Conservation (phyloP, 1,140 invertebrate species). For the Trichoplusia ni region DNA sequence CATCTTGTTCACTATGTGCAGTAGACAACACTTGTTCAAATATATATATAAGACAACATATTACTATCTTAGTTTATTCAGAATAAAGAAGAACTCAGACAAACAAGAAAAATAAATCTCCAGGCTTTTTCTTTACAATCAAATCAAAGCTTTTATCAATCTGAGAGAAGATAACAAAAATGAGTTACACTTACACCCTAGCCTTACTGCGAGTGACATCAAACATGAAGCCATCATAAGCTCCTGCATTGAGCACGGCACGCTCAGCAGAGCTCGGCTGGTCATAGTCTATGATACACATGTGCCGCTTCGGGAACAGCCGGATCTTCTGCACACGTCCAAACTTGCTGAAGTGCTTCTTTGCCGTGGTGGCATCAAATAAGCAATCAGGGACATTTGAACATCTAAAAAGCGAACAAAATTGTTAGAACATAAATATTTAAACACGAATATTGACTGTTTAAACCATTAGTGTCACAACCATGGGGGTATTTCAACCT, state of each 20-base stretch:
- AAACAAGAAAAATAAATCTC: no score
- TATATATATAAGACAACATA: no score
- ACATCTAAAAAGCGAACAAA: constrained; percentile 75
- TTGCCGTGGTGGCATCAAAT: constrained; percentile 83
- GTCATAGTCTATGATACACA: constrained; percentile 84
- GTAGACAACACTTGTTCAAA: no score
- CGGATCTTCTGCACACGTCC: constrained; percentile 84
- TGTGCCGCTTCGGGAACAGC: constrained; percentile 82
- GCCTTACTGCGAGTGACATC: constrained; percentile 80
- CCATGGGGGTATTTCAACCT: neutral
- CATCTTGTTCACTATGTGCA: no score
- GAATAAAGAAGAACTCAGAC: no score
- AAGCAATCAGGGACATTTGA: constrained; percentile 84
- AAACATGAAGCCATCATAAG: constrained; percentile 84
- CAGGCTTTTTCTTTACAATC: no score
- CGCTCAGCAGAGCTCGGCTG: constrained; percentile 80
- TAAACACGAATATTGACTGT: neutral
- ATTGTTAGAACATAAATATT: neutral
- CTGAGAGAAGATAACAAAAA: no score
- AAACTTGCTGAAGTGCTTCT: constrained; percentile 85
- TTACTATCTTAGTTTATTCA: no score
- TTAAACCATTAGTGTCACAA: neutral
- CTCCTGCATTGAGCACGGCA: constrained; percentile 83
- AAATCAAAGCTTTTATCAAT: no score
- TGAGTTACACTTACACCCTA: constrained; percentile 63